Percentiles rank a stretch among this genome's conserved stretches.
phyloP scores from a whole-genome alignment of 2,113 vertebrate species.

The Pseudonaja textilis region DNA sequence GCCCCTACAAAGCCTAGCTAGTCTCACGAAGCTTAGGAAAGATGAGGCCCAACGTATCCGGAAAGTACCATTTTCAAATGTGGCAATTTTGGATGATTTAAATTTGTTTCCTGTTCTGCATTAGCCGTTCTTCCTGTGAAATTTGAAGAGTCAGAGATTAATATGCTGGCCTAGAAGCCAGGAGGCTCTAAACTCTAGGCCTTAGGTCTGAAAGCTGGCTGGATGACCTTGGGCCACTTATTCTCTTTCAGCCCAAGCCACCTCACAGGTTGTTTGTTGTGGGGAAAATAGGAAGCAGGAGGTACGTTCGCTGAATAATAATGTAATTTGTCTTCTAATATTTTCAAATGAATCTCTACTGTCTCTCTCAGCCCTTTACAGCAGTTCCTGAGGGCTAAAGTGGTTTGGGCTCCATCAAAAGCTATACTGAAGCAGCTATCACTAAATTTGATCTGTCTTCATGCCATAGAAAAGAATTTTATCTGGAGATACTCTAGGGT shows the following conservation, averaged over 20 bases:
- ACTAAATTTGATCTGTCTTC: not conserved
- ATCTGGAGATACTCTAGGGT: not conserved
- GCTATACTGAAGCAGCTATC: not conserved
- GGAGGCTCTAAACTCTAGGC: not conserved
- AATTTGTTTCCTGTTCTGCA: not conserved
- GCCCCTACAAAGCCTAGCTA: not conserved
- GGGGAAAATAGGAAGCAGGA: not conserved
- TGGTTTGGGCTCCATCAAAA: not conserved
- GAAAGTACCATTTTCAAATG: not conserved
- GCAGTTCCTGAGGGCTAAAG: not conserved
- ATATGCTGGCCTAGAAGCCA: not conserved
- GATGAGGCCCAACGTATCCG: not conserved
- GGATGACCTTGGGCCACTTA: not conserved
- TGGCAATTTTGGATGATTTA: not conserved
- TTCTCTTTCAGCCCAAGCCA: not conserved
- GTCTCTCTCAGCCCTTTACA: not conserved
- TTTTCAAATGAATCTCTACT: not conserved
- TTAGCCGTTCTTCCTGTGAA: not conserved
- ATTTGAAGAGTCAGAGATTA: not conserved
- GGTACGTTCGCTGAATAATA: not conserved
- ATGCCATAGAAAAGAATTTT: not conserved
- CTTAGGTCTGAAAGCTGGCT: not conserved
- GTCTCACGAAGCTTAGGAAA: not conserved
- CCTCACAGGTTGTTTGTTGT: not conserved
- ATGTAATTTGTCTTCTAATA: not conserved